Percentiles rank a stretch among this genome's conserved stretches.
These are phyloP conservation scores for Trichomalopsis sarcophagae DNA, from an alignment of 1,140 invertebrate genomes.

Conservation along the genomic window DNA sequence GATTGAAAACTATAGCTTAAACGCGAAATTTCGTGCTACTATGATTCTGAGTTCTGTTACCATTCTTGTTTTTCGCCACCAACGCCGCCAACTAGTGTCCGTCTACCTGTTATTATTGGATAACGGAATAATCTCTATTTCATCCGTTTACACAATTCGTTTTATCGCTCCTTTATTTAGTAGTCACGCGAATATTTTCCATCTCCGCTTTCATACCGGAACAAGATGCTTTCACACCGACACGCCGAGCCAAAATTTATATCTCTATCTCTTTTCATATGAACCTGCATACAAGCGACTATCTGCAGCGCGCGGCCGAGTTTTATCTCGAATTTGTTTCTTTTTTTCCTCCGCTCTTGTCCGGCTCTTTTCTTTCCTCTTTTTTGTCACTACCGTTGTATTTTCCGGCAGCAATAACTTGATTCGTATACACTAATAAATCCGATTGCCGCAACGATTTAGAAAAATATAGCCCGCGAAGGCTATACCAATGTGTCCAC, in stretches of 20 bases:
- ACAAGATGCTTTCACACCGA: constrained; percentile 34
- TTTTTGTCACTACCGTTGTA: constrained; percentile 26
- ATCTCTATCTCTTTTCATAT: not conserved
- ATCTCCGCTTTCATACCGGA: constrained; percentile 7
- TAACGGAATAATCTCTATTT: constrained; percentile 42
- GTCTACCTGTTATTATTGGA: constrained; percentile 36
- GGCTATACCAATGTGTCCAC: constrained; percentile 4
- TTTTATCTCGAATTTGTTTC: constrained; percentile 44
- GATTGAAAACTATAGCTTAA: not conserved
- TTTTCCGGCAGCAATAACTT: constrained; percentile 38
- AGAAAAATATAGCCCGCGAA: constrained; percentile 37
- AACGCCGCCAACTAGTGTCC: not conserved
- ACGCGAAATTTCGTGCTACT: not conserved
- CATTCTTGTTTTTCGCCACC: constrained; percentile 10
- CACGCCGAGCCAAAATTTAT: constrained; percentile 10
- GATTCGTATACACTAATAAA: constrained; percentile 40
- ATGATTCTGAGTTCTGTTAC: not conserved
- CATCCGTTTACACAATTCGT: constrained; percentile 40
- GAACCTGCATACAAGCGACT: constrained; percentile 25
- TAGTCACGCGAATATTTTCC: constrained; percentile 38
- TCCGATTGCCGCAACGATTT: constrained; percentile 44
- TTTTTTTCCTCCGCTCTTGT: constrained; percentile 46
- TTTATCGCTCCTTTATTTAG: constrained; percentile 38
- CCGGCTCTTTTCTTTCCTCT: constrained; percentile 39
- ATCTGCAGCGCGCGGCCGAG: constrained; percentile 1